Conservation (phyloP, 2,797 vertebrate species). For the Cossypha dichroa region DNA sequence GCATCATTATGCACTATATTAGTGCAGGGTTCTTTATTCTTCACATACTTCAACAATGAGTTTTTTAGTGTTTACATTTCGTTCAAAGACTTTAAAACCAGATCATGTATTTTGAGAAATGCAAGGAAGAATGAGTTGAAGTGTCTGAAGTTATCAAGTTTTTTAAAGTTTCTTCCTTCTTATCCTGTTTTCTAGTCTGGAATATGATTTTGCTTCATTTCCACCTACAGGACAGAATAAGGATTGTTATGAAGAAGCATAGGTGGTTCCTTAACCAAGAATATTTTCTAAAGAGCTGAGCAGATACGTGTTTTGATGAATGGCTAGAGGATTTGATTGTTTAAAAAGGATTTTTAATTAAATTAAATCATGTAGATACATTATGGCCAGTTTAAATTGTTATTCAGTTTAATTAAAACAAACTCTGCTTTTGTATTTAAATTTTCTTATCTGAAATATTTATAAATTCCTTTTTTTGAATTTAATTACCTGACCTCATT, state of each 20-base stretch:
- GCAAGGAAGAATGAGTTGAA: constrained; percentile 63
- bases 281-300: constrained; percentile 51
- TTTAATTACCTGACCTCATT: constrained; percentile 81
- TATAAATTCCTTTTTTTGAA: constrained; percentile 81
- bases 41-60: constrained; percentile 79
- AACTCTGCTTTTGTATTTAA: constrained; percentile 82
- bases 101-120: constrained; percentile 75
- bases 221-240: constrained; percentile 57
- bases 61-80: constrained; percentile 91
- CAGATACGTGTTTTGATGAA: constrained; percentile 58
- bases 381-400: constrained; percentile 69
- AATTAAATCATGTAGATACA: constrained; percentile 71
- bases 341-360: constrained; percentile 73
- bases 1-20: constrained; percentile 94
- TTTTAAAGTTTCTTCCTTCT: constrained; percentile 73
- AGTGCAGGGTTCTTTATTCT: constrained; percentile 88
- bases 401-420: constrained; percentile 77
- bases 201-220: constrained; percentile 65
- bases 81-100: constrained; percentile 70
- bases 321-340: constrained; percentile 63
- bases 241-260: constrained; percentile 43
- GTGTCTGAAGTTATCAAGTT: constrained; percentile 72
- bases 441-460: constrained; percentile 83
- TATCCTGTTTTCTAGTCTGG: constrained; percentile 73
- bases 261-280: constrained; percentile 59